A percentile compares a stretch with the other conserved stretches of the same genome.
Conservation (phyloP, 2,888 invertebrate genomes). For the Cepaea hortensis region DNA sequence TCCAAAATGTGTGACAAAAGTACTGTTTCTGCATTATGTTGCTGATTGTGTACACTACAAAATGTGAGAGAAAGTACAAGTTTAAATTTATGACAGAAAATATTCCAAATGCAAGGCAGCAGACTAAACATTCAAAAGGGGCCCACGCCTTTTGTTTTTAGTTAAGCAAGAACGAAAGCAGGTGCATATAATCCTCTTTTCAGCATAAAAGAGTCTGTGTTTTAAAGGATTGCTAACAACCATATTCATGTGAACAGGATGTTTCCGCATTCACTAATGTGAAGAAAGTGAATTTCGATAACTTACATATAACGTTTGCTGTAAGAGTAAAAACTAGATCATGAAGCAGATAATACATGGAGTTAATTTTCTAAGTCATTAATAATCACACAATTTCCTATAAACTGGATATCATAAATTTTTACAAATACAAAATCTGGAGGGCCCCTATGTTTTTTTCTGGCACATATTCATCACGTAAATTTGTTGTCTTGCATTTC, state of each 20-base stretch:
- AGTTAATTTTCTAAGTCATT: neutral
- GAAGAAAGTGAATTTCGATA: conserved; percentile 19
- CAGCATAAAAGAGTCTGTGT: neutral
- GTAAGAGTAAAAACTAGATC: conserved; percentile 23
- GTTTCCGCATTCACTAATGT: conserved; percentile 32
- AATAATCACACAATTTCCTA: neutral
- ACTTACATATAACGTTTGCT: conserved; percentile 40
- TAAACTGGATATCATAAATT: neutral
- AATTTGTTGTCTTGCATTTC: conserved; percentile 30
- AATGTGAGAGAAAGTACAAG: neutral
- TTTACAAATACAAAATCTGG: conserved; percentile 3
- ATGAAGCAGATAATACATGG: neutral
- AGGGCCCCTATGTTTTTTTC: conserved; percentile 5
- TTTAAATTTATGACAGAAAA: too few species aligned
- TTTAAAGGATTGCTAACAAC: neutral
- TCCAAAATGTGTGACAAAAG: neutral
- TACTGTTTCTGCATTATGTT: neutral
- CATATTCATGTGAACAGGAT: conserved; percentile 10
- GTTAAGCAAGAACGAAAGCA: neutral
- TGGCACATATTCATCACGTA: neutral
- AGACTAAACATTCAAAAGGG: neutral
- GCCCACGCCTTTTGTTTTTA: neutral
- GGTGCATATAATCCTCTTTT: neutral
- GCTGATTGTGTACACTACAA: neutral
- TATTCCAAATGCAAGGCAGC: conserved; percentile 20